Percentiles rank a stretch among this genome's conserved stretches.
Evolutionary conservation across 2,113 vertebrate genomes (phyloP).

Genomic region (Atractosteus spatula): DNA sequence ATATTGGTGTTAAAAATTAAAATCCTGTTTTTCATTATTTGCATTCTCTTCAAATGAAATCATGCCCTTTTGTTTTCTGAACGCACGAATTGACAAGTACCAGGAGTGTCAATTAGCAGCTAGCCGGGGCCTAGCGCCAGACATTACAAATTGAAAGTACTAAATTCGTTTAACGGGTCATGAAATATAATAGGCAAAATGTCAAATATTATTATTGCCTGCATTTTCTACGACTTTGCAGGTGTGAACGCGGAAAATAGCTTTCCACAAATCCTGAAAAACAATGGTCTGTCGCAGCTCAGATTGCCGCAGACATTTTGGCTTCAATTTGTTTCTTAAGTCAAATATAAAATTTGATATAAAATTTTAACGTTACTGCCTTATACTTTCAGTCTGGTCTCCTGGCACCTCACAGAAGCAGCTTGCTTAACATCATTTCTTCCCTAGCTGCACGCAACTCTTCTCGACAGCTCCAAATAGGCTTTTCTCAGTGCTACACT

Average conservation of each 20-base stretch:
- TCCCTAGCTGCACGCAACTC: too few species aligned
- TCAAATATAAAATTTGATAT: too few species aligned
- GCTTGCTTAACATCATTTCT: too few species aligned
- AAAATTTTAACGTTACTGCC: too few species aligned
- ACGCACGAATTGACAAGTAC: conserved; percentile 70
- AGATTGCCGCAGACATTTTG: conserved; percentile 11
- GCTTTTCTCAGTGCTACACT: too few species aligned
- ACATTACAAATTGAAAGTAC: conserved; percentile 57
- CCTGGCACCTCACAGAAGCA: too few species aligned
- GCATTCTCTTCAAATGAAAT: background rate
- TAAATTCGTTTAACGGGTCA: conserved; percentile 57
- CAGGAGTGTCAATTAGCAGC: conserved; percentile 73
- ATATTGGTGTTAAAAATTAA: too few species aligned
- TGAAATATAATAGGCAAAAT: conserved; percentile 60
- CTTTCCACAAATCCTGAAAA: conserved; percentile 31
- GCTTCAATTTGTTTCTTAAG: conserved; percentile 32
- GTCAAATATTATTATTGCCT: conserved; percentile 58
- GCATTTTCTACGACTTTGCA: conserved; percentile 55
- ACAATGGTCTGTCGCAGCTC: conserved; percentile 22
- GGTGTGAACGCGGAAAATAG: conserved; percentile 59
- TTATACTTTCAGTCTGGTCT: too few species aligned
- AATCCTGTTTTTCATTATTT: background rate
- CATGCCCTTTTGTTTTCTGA: conserved; percentile 53
- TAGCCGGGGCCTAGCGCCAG: conserved; percentile 67
- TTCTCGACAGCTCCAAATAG: too few species aligned